Conservation (phyloP, 2,113 vertebrate species). For the Puffinus mauretanicus region DNA sequence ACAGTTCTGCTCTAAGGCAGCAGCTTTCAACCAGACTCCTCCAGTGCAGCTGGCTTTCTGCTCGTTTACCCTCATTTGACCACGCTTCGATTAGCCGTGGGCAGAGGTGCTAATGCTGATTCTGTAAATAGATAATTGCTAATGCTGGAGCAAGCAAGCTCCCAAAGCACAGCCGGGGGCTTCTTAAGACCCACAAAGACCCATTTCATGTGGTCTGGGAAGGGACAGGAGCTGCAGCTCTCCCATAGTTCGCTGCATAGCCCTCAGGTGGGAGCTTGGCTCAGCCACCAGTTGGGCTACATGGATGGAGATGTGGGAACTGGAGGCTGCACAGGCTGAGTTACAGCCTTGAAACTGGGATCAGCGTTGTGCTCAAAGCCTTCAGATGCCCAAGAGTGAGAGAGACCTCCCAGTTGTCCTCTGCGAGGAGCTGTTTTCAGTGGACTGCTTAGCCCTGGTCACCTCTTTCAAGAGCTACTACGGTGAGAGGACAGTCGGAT, state of each 20-base stretch:
- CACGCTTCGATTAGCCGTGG: not conserved
- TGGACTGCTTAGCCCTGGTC: not conserved
- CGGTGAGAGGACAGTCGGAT: not conserved
- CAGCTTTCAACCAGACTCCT: not conserved
- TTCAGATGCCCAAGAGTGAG: accelerated
- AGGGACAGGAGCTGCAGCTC: not conserved
- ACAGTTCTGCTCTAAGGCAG: not conserved
- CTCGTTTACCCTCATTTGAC: accelerated
- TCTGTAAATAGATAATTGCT: not conserved
- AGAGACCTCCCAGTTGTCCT: not conserved
- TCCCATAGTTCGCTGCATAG: accelerated
- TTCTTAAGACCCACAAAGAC: not conserved
- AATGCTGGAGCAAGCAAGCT: not conserved
- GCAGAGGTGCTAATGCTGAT: not conserved
- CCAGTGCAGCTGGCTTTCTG: accelerated
- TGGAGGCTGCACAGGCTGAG: not conserved
- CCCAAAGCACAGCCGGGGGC: not conserved
- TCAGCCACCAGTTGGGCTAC: not conserved
- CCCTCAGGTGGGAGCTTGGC: not conserved
- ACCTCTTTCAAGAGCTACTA: not conserved
- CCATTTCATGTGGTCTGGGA: not conserved
- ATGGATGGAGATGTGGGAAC: not conserved
- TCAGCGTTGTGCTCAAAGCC: not conserved
- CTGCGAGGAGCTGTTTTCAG: not conserved
- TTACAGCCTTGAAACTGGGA: not conserved